Conservation (phyloP, 2,888 invertebrate genomes). For the Pollenia angustigena region DNA sequence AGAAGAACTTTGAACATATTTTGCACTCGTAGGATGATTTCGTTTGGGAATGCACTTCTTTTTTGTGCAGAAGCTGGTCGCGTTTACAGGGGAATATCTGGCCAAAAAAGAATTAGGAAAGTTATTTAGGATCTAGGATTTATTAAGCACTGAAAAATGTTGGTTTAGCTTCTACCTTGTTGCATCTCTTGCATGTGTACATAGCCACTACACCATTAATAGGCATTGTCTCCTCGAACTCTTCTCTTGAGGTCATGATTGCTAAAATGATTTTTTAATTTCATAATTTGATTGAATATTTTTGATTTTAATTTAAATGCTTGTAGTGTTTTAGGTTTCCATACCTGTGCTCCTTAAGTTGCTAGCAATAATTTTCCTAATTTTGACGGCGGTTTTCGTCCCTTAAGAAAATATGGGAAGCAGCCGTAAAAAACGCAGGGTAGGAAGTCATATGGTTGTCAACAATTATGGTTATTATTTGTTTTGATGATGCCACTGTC, state of each 20-base stretch:
- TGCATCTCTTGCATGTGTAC: constrained; percentile 76
- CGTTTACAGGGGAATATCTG: constrained; percentile 83
- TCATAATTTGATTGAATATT: not conserved
- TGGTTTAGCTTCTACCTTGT: constrained; percentile 69
- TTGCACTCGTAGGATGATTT: constrained; percentile 83
- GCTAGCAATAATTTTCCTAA: constrained; percentile 14
- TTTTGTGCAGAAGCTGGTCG: constrained; percentile 82
- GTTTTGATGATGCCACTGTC: constrained; percentile 29
- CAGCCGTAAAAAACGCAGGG: constrained; percentile 59
- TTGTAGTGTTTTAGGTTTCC: not conserved
- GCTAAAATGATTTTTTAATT: constrained; percentile 22
- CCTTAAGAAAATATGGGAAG: constrained; percentile 60
- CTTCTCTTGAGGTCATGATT: constrained; percentile 71
- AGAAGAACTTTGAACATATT: constrained; percentile 82
- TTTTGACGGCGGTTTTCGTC: constrained; percentile 62
- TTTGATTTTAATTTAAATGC: not conserved
- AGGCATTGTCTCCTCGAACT: constrained; percentile 70
- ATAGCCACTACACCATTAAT: constrained; percentile 68
- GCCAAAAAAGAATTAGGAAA: not conserved
- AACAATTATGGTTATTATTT: constrained; percentile 57
- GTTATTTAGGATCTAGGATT: not conserved
- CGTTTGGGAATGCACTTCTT: constrained; percentile 82
- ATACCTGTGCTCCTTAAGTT: constrained; percentile 27
- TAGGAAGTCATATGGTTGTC: constrained; percentile 72
- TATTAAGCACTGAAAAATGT: too few species aligned